Conservation (phyloP, 2,888 invertebrate genomes). For the Carcina quercana region DNA sequence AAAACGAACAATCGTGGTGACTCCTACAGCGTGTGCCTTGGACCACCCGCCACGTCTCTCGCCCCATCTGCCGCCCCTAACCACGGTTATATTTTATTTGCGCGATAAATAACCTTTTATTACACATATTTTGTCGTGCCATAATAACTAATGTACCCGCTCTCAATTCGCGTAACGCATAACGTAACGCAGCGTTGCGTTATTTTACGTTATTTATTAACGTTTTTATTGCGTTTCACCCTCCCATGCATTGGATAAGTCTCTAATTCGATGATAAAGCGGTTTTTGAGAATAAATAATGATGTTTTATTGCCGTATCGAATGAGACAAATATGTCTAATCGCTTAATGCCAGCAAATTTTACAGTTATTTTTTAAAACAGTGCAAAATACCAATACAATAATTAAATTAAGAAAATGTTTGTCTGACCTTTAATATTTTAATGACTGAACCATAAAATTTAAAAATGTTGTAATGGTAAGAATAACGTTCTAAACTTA, state of each 20-base stretch:
- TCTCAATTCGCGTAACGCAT: conserved; percentile 69
- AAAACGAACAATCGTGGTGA: no score
- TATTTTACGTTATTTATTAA: conserved; percentile 60
- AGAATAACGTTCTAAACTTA: no score
- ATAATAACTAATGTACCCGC: conserved; percentile 75
- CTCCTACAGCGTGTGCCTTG: no score
- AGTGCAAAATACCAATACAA: no score
- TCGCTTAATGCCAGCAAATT: no score
- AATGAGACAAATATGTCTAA: no score
- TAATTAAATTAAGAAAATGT: no score
- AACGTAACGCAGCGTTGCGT: conserved; percentile 65
- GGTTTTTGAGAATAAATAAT: conserved; percentile 11
- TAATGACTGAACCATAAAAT: no score
- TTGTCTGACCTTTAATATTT: no score
- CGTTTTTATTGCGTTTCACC: conserved; percentile 49
- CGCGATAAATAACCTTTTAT: conserved; percentile 73
- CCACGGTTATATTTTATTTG: conserved; percentile 74
- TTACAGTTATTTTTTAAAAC: no score
- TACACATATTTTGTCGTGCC: conserved; percentile 76
- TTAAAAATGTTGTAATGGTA: no score
- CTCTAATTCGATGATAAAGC: conserved; percentile 25
- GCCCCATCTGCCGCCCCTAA: conserved; percentile 72
- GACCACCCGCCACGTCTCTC: conserved; percentile 29
- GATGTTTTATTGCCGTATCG: conserved; percentile 8
- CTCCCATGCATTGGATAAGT: conserved; percentile 31